Conservation (phyloP, 2,888 invertebrate genomes). For the Bugulina stolonifera region DNA sequence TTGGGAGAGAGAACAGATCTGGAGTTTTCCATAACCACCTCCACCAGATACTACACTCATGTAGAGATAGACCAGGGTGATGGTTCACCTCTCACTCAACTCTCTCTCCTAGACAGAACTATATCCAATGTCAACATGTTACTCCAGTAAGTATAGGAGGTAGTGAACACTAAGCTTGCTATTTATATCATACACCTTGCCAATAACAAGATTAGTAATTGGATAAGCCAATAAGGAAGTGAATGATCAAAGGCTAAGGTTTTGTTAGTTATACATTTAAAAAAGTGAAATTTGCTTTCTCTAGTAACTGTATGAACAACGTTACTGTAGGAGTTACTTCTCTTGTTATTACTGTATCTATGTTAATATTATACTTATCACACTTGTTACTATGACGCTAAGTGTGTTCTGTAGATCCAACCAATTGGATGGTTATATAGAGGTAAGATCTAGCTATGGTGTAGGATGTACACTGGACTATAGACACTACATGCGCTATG, state of each 20-base stretch:
- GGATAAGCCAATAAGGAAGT: too few species aligned
- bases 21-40: background rate
- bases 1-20: background rate
- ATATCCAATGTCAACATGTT: background rate
- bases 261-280: too few species aligned
- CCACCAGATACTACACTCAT: constrained; percentile 9
- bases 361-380: too few species aligned
- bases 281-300: too few species aligned
- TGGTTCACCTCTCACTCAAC: background rate
- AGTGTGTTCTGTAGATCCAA: background rate
- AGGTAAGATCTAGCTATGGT: constrained; percentile 9
- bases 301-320: too few species aligned
- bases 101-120: background rate
- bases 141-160: background rate
- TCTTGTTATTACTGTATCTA: too few species aligned
- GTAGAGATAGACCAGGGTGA: constrained; percentile 8
- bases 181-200: too few species aligned
- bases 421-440: background rate
- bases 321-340: too few species aligned
- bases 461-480: background rate
- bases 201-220: too few species aligned
- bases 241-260: too few species aligned
- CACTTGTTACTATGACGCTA: background rate
- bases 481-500: background rate
- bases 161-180: too few species aligned